Base-by-base conservation (phyloP, 2,113 vertebrate genomes). In the Bagarius yarrelli region DNA sequence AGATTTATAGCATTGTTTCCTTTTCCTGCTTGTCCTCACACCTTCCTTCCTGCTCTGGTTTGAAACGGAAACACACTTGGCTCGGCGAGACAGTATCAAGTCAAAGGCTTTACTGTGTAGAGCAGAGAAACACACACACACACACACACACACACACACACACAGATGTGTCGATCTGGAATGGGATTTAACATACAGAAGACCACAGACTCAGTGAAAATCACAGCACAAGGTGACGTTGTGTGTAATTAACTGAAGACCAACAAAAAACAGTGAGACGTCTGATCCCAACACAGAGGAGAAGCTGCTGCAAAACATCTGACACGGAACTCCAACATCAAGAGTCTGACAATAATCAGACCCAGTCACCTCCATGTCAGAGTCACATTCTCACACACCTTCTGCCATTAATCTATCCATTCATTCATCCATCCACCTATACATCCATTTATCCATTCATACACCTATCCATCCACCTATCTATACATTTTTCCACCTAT, bases 31-130 rank as follows among this genome's bases (percentile, higher is more conserved):
- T 84, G 87, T 86, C 34, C 81, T 72, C 79, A 76, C 56, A 69
- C 87, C 87, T 91, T 92, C 90, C 92, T 92, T 91, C 91, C 92
- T 81, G 86, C 36, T 69, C 8, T 52, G 52, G 64, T 52, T 36
- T 60, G 19, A 2, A 77, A 67, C 53, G 27, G 64, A 82, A 71
- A 82, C n/a, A 27, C 32, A 30, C 66, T 79, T n/a, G 13, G 44
- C 21, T 19, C 32, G 14, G 27, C 72, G 14, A 57, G 5, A 44
- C 56, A 18, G 8, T 16, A 11, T 60, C 14, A 18, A 76, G 53
- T 59, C 19, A 16, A n/a, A 57, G 18, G 14, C 16, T 50, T 70
- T 5, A 16, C 47, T 69, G 36, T 70, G 1, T 47, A 50, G 8
- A 18, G 8, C 69, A 21, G n/a, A 50, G 6, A 71, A 0, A 52